Evolutionary conservation across 2,888 invertebrate genomes (phyloP), one percentile per base, ranked within the genome.

Genomic region (Stenichneumon culpator): DNA sequence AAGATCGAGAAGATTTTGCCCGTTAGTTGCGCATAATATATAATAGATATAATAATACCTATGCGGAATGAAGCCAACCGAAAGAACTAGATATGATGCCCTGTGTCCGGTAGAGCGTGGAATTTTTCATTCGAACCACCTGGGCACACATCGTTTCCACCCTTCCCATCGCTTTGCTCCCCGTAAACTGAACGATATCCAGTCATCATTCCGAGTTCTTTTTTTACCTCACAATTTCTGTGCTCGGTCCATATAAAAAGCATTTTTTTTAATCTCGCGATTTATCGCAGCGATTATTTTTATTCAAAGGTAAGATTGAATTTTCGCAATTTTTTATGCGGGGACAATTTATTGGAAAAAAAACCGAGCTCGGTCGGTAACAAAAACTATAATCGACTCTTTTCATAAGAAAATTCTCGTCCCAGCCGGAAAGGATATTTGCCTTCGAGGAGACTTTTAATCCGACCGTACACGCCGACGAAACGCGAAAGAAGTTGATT

Each of bases 71-170:
- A 72, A 77, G 50, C 74, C 75, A 81, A 44, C 47, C 79, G 79
- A 69, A 79, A 70, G 65, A 75, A 82, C 68, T 82, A 88, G 88
- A 89, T 90, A 90, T 88, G 89, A 90, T 90, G 90, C 88, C 87
- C 47, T 63, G 44, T 70, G 89, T 90, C 89, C 88, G 87, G 69
- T 87, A 72, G 86, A 87, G 86, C 86, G 87, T 88, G 85, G 81
- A 86, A 44, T 44, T 86, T 85, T 86, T 79, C 73, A 79, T 80
- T 68, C 77, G 73, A 74, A 80, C 82, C 90, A 91, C 90, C 90
- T 91, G 91, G 91, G 90, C 89, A 90, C 87, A 91, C 91, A 91
- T 87, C 67, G 16, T n/a, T 32, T 19, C 69, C 60, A 50, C 44
- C 60, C 69, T 32, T 70, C 78, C 60, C 32, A 32, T 32, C 16